Evolutionary conservation across 2,797 vertebrate genomes (phyloP).

Genomic region (Sparidentex hasta): DNA sequence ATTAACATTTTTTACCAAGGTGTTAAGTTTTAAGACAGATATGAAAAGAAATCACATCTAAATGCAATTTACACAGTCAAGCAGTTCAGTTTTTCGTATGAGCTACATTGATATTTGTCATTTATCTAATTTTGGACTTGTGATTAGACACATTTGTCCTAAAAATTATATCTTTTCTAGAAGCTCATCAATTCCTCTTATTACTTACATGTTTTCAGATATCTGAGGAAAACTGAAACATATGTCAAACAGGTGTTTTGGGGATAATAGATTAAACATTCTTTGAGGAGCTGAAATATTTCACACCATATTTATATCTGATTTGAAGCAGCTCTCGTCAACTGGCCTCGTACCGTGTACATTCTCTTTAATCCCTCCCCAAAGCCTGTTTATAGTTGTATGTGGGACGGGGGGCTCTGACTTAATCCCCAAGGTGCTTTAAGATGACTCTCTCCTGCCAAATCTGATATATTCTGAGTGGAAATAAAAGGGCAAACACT

Average conservation of each 20-base stretch:
- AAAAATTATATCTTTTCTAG: neutral
- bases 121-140: neutral
- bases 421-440: conserved; percentile 77
- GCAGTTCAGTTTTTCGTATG: neutral
- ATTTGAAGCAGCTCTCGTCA: conserved; percentile 62
- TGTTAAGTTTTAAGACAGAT: neutral
- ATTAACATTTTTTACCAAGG: conserved; percentile 1
- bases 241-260: conserved; percentile 37
- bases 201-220: neutral
- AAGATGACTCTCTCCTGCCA: conserved; percentile 71
- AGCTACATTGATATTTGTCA: neutral
- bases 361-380: conserved; percentile 73
- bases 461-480: conserved; percentile 50
- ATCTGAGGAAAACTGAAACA: conserved; percentile 1
- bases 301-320: conserved; percentile 68
- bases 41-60: neutral
- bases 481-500: conserved; percentile 48
- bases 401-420: conserved; percentile 61
- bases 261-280: conserved; percentile 40
- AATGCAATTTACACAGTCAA: neutral
- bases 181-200: neutral
- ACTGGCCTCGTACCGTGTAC: conserved; percentile 66
- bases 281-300: conserved; percentile 48
- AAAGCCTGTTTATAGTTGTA: conserved; percentile 74
- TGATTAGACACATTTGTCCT: neutral